Evolutionary conservation across 2,113 vertebrate genomes (phyloP), one percentile per base, ranked within the genome.

Genomic region (Notarius quadriscutis): DNA sequence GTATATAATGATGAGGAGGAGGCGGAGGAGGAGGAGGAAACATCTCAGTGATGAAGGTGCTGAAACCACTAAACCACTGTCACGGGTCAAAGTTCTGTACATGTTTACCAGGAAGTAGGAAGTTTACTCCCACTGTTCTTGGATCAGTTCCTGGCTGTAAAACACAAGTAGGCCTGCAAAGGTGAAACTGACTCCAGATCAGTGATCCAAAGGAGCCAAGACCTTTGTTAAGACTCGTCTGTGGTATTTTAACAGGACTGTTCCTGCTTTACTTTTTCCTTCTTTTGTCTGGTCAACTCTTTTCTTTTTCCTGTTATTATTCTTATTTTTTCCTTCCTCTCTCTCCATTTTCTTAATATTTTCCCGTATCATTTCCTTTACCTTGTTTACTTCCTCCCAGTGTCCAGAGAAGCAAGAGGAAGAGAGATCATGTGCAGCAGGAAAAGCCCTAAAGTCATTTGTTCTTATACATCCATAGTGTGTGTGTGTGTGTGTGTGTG

Each of bases 1-100:
- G 94, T 95, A 95, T 89, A 95, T 84, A 90, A 88, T 84, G 85
- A 91, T 91, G 88, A 90, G 86, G 89, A 88, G 91, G 89, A 83
- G 41, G 41, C 41, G 41, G 41, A 41, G 72, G 87, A 90, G 90
- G 87, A 92, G 86, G 88, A 77, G 27, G 86, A 77, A 78, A 65
- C 58, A 87, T 83, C 81, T 93, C 92, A 91, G 90, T 48, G 22
- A 65, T 48, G 57, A 77, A 81, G 81, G 84, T 86, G 81, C 85
- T 62, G 62, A 69, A 80, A 78, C 62, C 34, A 75, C 80, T 75
- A 65, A 60, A 63, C 77, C 84, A 57, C 79, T 62, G 79, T 81
- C 79, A 41, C 7, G 62, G 67, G 81, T 80, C 55, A 63, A 89
- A 81, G 78, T 81, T 71, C 81, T 41, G 57, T 78, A n/a, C 50